These are phyloP conservation scores for Penaeus monodon DNA, from an alignment of 2,888 invertebrate species.

Conservation along the genomic window DNA sequence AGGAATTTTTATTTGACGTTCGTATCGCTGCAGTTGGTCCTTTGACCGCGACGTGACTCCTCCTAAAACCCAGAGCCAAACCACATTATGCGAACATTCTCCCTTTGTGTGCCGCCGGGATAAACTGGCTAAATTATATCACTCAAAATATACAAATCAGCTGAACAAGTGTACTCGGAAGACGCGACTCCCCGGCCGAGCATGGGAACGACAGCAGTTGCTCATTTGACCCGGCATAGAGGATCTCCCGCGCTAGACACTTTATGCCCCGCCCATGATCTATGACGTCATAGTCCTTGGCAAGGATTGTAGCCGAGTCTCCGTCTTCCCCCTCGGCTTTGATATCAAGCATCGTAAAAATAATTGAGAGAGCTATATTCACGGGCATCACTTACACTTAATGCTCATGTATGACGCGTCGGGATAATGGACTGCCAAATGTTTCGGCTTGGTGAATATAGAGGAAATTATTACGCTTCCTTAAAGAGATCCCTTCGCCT, in stretches of 20 bases:
- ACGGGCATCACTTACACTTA: conserved; percentile 48
- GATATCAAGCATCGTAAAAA: conserved; percentile 60
- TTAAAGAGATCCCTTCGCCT: conserved; percentile 32
- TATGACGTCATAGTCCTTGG: conserved; percentile 46
- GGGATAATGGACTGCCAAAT: conserved; percentile 56
- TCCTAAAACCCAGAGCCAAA: too few species aligned
- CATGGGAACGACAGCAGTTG: conserved; percentile 28
- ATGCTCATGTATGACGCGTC: conserved; percentile 41
- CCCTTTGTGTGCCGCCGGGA: conserved; percentile 24
- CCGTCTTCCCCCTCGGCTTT: conserved; percentile 43
- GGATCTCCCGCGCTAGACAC: conserved; percentile 23
- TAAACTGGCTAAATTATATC: conserved; percentile 38
- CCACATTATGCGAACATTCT: conserved; percentile 20
- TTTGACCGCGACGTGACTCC: too few species aligned
- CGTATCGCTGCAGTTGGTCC: background rate
- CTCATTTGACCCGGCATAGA: conserved; percentile 38
- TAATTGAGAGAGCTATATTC: conserved; percentile 58
- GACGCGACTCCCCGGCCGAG: conserved; percentile 31
- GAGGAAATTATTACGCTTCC: conserved; percentile 53
- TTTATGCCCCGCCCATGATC: conserved; percentile 25
- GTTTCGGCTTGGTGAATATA: conserved; percentile 55
- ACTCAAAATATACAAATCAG: conserved; percentile 46
- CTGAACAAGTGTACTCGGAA: conserved; percentile 44
- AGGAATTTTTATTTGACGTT: background rate
- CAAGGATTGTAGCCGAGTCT: conserved; percentile 40